Conservation (phyloP, 2,888 invertebrate species). For the Arctia plantaginis region DNA sequence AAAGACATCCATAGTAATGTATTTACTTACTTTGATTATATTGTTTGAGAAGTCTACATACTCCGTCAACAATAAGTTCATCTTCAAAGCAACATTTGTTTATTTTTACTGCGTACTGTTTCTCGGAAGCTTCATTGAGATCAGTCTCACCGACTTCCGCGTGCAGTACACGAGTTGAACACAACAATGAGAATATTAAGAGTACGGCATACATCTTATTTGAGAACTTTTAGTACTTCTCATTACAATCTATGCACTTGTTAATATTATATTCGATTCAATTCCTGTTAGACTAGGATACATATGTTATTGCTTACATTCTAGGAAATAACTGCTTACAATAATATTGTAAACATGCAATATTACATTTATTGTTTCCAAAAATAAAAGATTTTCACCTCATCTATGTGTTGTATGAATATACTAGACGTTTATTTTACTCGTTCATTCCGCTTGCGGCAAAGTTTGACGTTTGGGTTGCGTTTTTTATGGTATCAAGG, state of each 20-base stretch:
- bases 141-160: constrained; percentile 72
- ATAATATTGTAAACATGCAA: constrained; percentile 9
- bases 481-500: not conserved
- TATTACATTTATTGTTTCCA: not conserved
- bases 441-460: not conserved
- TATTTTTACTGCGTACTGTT: constrained; percentile 85
- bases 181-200: constrained; percentile 71
- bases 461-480: constrained; percentile 3
- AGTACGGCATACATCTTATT: constrained; percentile 56
- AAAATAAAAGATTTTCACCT: not conserved
- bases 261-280: constrained; percentile 19
- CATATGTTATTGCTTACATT: constrained; percentile 21
- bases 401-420: not conserved
- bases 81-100: constrained; percentile 93
- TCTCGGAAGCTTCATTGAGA: constrained; percentile 81
- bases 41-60: constrained; percentile 88
- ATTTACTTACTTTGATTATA: constrained; percentile 85
- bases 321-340: constrained; percentile 19
- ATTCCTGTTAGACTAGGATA: constrained; percentile 36
- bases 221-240: constrained; percentile 35
- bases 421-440: not conserved
- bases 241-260: constrained; percentile 44
- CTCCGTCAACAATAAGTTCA: constrained; percentile 89
- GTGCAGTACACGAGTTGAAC: constrained; percentile 46
- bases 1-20: not conserved